Percentiles rank a stretch among this genome's conserved stretches.
phyloP scores from a whole-genome alignment of 1,140 invertebrate species.

The Potamilus streckersoni region DNA sequence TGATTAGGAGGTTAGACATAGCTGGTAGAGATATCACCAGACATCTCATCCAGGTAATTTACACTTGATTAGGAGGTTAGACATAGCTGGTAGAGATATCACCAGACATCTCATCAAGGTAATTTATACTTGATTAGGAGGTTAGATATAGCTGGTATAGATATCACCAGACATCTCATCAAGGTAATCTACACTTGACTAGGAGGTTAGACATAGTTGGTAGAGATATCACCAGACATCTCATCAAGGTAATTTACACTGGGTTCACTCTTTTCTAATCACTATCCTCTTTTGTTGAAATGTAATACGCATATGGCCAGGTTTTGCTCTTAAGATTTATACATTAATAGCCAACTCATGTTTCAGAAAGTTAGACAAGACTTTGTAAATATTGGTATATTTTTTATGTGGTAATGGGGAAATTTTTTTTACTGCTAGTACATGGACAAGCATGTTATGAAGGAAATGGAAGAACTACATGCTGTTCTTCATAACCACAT shows the following conservation, averaged over 20 bases:
- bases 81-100: constrained; percentile 77
- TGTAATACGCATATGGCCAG: too few relatives aligned
- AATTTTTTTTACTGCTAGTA: too few relatives aligned
- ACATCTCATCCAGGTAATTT: constrained; percentile 94
- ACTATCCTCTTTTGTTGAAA: background rate
- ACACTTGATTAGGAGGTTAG: background rate
- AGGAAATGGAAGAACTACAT: too few relatives aligned
- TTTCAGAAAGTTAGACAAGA: too few relatives aligned
- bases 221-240: constrained; percentile 96
- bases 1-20: background rate
- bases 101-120: constrained; percentile 99
- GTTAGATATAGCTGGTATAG: constrained; percentile 59
- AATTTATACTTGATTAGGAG: constrained; percentile 18
- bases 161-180: constrained; percentile 98
- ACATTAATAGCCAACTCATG: too few relatives aligned
- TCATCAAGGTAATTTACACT: constrained; percentile 87
- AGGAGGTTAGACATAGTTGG: constrained; percentile 79
- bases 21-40: constrained; percentile 85
- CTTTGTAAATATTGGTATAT: too few relatives aligned
- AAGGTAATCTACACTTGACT: constrained; percentile 76
- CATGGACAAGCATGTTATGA: too few relatives aligned
- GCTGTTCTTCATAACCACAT: too few relatives aligned
- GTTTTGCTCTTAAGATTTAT: too few relatives aligned
- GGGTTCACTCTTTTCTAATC: background rate
- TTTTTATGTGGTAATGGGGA: too few relatives aligned